Evolutionary conservation across 2,888 invertebrate species (phyloP).

Genomic region (Trilocha varians): DNA sequence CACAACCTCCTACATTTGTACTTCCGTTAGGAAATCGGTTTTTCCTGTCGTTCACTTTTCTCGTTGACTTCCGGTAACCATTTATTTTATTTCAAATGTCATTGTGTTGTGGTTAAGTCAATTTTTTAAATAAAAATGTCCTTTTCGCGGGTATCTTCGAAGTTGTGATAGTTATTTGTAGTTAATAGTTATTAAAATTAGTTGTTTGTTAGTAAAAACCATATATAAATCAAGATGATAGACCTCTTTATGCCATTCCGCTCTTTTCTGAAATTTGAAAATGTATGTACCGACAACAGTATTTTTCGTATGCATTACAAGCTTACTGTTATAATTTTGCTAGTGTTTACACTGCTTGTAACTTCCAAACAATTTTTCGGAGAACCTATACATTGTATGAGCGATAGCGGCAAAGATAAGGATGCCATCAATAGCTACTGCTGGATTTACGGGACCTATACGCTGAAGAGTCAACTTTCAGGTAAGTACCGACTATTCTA

Average conservation of each 20-base stretch:
- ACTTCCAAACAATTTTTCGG: constrained; percentile 90
- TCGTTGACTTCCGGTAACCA: background rate
- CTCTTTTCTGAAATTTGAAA: constrained; percentile 77
- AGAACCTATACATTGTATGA: constrained; percentile 85
- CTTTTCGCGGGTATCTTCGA: background rate
- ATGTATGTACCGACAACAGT: constrained; percentile 82
- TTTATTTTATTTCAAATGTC: too few relatives aligned
- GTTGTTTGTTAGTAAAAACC: too few relatives aligned
- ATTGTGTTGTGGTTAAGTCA: too few relatives aligned
- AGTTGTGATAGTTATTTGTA: background rate
- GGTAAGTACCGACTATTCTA: constrained; percentile 31
- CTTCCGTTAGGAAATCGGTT: background rate
- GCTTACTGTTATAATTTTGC: constrained; percentile 79
- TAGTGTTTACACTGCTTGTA: constrained; percentile 82
- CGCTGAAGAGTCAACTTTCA: constrained; percentile 55
- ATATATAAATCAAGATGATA: constrained; percentile 58
- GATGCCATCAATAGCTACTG: constrained; percentile 83
- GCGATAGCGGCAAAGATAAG: constrained; percentile 57
- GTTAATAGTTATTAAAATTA: too few relatives aligned
- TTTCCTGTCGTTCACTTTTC: too few relatives aligned
- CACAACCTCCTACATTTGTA: too few relatives aligned
- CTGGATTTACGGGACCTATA: constrained; percentile 85
- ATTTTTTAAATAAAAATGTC: too few relatives aligned
- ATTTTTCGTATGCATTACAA: constrained; percentile 84
- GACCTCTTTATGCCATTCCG: constrained; percentile 79